A percentile compares a stretch with the other conserved stretches of the same genome.
These are phyloP conservation scores for Desmodus rotundus DNA, from an alignment of 2,113 vertebrate species.

Conservation along the genomic window DNA sequence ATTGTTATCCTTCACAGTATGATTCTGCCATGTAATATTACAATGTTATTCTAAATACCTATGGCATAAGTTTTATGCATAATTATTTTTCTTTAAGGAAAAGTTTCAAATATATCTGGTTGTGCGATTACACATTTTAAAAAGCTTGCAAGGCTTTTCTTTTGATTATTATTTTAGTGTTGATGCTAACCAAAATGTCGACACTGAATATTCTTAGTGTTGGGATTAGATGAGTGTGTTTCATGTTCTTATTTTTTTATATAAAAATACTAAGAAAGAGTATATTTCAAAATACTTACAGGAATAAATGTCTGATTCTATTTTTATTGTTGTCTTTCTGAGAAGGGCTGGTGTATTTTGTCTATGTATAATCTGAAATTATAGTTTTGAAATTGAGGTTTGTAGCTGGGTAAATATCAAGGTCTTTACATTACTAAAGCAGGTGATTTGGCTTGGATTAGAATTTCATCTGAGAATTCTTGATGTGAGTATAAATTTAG, in stretches of 20 bases:
- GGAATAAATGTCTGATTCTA: neutral
- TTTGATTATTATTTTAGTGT: neutral
- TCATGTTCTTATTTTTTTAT: neutral
- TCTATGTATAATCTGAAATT: neutral
- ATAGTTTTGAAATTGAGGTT: neutral
- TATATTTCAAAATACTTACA: neutral
- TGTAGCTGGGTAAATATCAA: neutral
- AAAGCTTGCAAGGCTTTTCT: neutral
- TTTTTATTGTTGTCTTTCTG: neutral
- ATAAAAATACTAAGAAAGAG: conserved; percentile 2
- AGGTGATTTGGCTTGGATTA: neutral
- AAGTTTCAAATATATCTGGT: neutral
- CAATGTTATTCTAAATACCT: conserved; percentile 3
- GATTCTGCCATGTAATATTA: neutral
- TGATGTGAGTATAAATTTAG: neutral
- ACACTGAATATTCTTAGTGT: neutral
- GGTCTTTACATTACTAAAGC: neutral
- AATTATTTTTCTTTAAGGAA: conserved; percentile 29
- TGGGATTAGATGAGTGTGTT: neutral
- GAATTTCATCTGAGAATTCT: conserved; percentile 1
- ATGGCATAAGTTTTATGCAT: neutral
- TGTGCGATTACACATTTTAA: neutral
- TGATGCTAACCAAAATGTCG: neutral
- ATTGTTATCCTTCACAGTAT: neutral
- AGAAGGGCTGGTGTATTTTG: neutral